A percentile compares a stretch with the other conserved stretches of the same genome.
These are phyloP conservation scores for Neogobius melanostomus DNA, from an alignment of 2,113 vertebrate species.

Conservation along the genomic window DNA sequence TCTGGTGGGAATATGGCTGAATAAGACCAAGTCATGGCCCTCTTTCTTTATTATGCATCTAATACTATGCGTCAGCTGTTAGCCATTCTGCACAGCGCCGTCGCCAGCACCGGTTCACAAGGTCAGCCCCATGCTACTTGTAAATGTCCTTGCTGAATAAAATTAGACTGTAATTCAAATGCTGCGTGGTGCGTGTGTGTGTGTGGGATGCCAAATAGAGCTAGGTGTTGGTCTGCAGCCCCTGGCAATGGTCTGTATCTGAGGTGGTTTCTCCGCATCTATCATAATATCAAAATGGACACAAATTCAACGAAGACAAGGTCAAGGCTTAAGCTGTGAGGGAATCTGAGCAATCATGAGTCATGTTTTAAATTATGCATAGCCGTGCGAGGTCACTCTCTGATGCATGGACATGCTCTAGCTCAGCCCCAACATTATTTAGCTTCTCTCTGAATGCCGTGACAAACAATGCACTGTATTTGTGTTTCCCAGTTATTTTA, in stretches of 20 bases:
- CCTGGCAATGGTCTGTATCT: constrained; percentile 30
- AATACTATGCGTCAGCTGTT: constrained; percentile 47
- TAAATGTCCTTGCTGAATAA: constrained; percentile 64
- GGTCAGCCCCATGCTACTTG: constrained; percentile 60
- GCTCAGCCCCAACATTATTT: background rate
- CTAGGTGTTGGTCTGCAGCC: constrained; percentile 25
- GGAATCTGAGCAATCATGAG: constrained; percentile 60
- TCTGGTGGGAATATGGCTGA: constrained; percentile 50
- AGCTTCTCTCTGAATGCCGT: no score
- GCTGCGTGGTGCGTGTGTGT: constrained; percentile 24
- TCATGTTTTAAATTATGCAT: constrained; percentile 65
- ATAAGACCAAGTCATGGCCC: constrained; percentile 52
- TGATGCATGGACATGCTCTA: background rate
- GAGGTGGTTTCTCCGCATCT: background rate
- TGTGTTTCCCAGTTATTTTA: background rate
- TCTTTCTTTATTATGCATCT: constrained; percentile 53
- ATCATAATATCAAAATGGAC: constrained; percentile 35
- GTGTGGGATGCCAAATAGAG: constrained; percentile 17
- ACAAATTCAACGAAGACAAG: constrained; percentile 35
- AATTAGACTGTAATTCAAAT: constrained; percentile 55
- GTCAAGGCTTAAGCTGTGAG: constrained; percentile 42
- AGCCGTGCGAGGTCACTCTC: constrained; percentile 17
- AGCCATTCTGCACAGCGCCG: constrained; percentile 41
- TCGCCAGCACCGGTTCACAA: constrained; percentile 47
- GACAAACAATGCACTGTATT: background rate